These are phyloP conservation scores for Streptopelia turtur DNA, from an alignment of 2,797 vertebrate species.

Conservation along the genomic window DNA sequence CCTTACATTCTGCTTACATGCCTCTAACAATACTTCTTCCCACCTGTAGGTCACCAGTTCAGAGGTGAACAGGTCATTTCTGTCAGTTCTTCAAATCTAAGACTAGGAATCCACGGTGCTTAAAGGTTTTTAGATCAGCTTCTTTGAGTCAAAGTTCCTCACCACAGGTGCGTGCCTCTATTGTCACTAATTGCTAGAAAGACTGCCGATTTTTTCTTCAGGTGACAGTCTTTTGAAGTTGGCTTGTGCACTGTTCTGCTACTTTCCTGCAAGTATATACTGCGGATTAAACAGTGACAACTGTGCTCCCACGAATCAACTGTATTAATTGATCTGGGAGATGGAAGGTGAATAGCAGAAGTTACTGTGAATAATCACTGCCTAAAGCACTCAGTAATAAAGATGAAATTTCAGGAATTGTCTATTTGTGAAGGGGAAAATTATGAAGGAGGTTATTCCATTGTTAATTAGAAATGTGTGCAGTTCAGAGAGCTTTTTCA, in stretches of 20 bases:
- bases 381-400: neutral
- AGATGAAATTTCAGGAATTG: neutral
- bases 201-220: constrained; percentile 72
- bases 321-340: neutral
- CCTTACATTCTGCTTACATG: constrained; percentile 79
- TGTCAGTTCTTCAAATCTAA: constrained; percentile 77
- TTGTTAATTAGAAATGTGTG: neutral
- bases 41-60: constrained; percentile 91
- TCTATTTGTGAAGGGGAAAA: neutral
- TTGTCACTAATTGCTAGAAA: constrained; percentile 78
- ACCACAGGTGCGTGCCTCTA: constrained; percentile 85
- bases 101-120: constrained; percentile 51
- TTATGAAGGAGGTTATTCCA: neutral
- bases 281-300: constrained; percentile 71
- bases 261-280: constrained; percentile 41
- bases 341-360: neutral
- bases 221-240: constrained; percentile 82
- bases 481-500: neutral
- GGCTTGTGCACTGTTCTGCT: constrained; percentile 77
- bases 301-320: constrained; percentile 17
- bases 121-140: constrained; percentile 64
- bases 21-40: constrained; percentile 85
- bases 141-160: constrained; percentile 69
- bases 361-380: neutral
- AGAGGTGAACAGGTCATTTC: constrained; percentile 76